A percentile compares a stretch with the other conserved stretches of the same genome.
Conservation (phyloP, 1,140 invertebrate species). For the Lasaia peninsularis region DNA sequence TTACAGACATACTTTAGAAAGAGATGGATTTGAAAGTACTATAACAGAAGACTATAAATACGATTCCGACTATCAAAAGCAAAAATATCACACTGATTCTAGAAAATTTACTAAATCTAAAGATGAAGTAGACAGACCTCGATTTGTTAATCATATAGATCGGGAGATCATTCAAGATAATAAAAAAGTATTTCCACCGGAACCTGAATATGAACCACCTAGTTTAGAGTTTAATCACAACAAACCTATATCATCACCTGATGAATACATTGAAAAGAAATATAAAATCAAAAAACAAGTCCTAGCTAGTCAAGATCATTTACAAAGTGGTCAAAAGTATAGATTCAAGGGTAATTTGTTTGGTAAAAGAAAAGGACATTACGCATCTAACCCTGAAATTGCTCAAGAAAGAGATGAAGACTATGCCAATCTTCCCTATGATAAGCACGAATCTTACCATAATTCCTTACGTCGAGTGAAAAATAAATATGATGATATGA, state of each 20-base stretch:
- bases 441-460: conserved; percentile 73
- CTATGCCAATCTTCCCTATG: conserved; percentile 61
- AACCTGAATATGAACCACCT: conserved; percentile 80
- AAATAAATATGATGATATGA: conserved; percentile 61
- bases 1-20: conserved; percentile 65
- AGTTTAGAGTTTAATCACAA: conserved; percentile 80
- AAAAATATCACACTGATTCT: conserved; percentile 62
- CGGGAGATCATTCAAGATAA: conserved; percentile 43
- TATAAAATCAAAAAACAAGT: conserved; percentile 70
- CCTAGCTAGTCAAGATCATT: conserved; percentile 75
- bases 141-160: conserved; percentile 65
- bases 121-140: conserved; percentile 78
- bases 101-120: conserved; percentile 60
- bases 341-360: conserved; percentile 67
- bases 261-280: conserved; percentile 73
- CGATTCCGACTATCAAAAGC: conserved; percentile 52
- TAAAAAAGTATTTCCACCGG: conserved; percentile 66
- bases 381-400: conserved; percentile 79
- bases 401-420: conserved; percentile 71
- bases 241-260: conserved; percentile 79
- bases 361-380: conserved; percentile 74
- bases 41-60: conserved; percentile 64
- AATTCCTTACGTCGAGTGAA: conserved; percentile 76
- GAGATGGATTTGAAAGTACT: conserved; percentile 62
- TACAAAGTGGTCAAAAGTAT: conserved; percentile 68